Conservation (phyloP, 2,113 vertebrate species). For the Salvelinus alpinus region DNA sequence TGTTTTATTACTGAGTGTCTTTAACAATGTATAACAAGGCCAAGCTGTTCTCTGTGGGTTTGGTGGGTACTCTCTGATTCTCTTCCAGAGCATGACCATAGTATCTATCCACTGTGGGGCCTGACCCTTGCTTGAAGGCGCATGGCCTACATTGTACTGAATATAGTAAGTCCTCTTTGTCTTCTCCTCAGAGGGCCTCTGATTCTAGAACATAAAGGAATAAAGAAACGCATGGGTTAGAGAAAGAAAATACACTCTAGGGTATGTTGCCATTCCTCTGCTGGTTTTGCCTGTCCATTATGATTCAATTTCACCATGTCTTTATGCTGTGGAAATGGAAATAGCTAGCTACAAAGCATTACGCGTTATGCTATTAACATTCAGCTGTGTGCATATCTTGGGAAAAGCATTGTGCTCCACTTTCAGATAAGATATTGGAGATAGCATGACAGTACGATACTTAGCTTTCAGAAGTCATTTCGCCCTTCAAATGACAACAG, state of each 20-base stretch:
- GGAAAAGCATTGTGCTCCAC: not conserved
- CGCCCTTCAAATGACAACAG: not conserved
- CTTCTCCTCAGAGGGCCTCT: constrained; percentile 46
- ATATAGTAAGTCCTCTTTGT: constrained; percentile 66
- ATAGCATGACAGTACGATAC: not conserved
- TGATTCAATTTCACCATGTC: not conserved
- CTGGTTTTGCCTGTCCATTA: constrained; percentile 29
- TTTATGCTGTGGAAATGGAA: constrained; percentile 17
- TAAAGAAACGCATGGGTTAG: constrained; percentile 30
- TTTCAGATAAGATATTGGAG: not conserved
- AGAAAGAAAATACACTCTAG: constrained; percentile 43
- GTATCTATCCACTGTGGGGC: constrained; percentile 43
- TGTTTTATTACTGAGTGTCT: constrained; percentile 23
- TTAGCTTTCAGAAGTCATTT: not conserved
- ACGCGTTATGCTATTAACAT: constrained; percentile 8
- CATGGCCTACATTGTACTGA: constrained; percentile 62
- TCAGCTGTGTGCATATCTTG: not conserved
- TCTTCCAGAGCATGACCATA: constrained; percentile 45
- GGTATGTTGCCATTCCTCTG: constrained; percentile 26
- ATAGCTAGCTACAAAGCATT: not conserved
- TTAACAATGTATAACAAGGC: constrained; percentile 16
- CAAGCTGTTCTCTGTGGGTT: constrained; percentile 40
- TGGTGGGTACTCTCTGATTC: constrained; percentile 50
- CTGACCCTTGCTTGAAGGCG: constrained; percentile 67
- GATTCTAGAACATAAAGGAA: constrained; percentile 54